These are phyloP conservation scores for Orchesellides sinensis DNA, from an alignment of 2,888 invertebrate species.

Conservation along the genomic window DNA sequence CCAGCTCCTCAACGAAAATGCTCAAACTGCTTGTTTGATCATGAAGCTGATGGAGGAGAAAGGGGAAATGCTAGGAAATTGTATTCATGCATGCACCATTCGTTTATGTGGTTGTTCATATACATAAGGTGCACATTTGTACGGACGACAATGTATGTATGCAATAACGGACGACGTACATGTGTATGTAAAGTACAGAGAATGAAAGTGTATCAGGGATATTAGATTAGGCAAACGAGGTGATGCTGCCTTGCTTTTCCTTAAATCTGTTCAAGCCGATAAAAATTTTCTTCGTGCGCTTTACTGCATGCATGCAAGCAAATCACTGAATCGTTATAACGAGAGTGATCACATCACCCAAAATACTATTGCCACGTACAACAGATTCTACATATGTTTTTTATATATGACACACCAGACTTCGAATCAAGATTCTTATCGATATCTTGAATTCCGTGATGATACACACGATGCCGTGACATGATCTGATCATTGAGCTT, in stretches of 20 bases:
- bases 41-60: constrained; percentile 18
- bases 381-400: too few relatives aligned
- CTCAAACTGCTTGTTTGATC: neutral
- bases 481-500: too few relatives aligned
- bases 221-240: constrained; percentile 66
- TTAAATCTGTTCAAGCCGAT: constrained; percentile 58
- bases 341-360: too few relatives aligned
- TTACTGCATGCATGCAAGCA: constrained; percentile 51
- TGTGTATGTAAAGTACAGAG: constrained; percentile 19
- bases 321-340: constrained; percentile 50
- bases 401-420: too few relatives aligned
- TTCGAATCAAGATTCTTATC: too few relatives aligned
- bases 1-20: constrained; percentile 38
- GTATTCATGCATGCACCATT: constrained; percentile 38
- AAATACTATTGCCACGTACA: too few relatives aligned
- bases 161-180: neutral
- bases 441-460: too few relatives aligned
- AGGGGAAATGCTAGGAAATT: constrained; percentile 39
- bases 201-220: constrained; percentile 59
- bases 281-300: constrained; percentile 48
- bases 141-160: neutral
- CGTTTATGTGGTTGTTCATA: constrained; percentile 36
- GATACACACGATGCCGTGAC: too few relatives aligned
- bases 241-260: too few relatives aligned
- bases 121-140: neutral